Evolutionary conservation across 1,140 invertebrate genomes (phyloP), one percentile per base, ranked within the genome.

Genomic region (Drosophila erecta): DNA sequence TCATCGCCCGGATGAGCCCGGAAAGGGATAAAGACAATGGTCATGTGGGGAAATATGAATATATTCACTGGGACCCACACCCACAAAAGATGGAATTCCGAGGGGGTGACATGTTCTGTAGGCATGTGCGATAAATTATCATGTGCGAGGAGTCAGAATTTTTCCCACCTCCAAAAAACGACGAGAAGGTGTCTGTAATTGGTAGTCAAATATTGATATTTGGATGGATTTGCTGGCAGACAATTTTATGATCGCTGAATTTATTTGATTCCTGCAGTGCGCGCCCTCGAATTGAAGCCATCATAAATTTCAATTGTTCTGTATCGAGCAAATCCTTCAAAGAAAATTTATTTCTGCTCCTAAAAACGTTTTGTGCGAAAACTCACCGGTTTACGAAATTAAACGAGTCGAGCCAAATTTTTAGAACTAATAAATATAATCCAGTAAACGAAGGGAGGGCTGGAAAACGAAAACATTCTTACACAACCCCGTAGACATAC

Each of bases 111-210:
- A 56, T 56, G 50, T 69, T 69, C 71, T 90, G 85, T 84, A 86
- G 85, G 80, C 89, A 91, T 91, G 89, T 91, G 89, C 90, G 71
- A 91, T 91, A 91, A 91, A 91, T 91, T 90, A 91, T 91, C 75
- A 61, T 60, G 62, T 47, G 61, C 51, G 61, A 60, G 55, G 44
- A 61, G 57, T 33, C 27, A 27, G 2, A 35, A 54, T 66, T 71
- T 70, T 53, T 59, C 20, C 17, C 44, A 35, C 46, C 54, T 43
- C 46, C 59, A 17, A 30, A 30, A 12, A 27, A 12, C 20, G 37
- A 60, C 41, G 64, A 58, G 72, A 80, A 81, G 62, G 54, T 81
- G 78, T 79, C 70, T 58, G 77, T 87, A 86, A 86, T 87, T 86
- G 83, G 79, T 87, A 86, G 80, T 79, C 80, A 71, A 83, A 83